These are phyloP conservation scores for Oceanodroma leucorhoa DNA, from an alignment of 2,797 vertebrate species.

Conservation along the genomic window DNA sequence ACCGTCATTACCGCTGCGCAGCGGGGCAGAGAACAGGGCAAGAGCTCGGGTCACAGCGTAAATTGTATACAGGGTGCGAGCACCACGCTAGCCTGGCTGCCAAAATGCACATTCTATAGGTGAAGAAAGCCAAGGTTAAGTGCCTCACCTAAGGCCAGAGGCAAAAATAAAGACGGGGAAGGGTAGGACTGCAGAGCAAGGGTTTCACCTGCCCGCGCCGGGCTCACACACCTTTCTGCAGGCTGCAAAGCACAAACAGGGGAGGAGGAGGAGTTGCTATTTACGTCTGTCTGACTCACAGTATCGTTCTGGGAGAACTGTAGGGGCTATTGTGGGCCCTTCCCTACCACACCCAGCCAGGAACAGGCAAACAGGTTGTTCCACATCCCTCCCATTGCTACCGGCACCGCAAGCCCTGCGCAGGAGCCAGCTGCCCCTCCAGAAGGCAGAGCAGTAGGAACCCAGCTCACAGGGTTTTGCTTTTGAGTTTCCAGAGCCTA, in stretches of 20 bases:
- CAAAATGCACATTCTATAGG: neutral
- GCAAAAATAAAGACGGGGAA: rapidly evolving
- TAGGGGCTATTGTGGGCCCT: constrained; percentile 14
- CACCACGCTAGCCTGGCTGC: rapidly evolving
- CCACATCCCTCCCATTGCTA: neutral
- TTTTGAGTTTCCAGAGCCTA: neutral
- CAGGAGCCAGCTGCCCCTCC: neutral
- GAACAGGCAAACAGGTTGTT: constrained; percentile 34
- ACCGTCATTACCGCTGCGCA: rapidly evolving
- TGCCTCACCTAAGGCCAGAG: neutral
- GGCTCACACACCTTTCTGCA: neutral
- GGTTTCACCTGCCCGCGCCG: neutral
- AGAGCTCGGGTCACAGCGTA: rapidly evolving
- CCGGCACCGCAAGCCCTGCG: neutral
- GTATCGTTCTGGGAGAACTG: constrained; percentile 13
- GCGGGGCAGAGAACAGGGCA: neutral
- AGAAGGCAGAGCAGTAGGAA: neutral
- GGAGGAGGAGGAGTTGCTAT: neutral
- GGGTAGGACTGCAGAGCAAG: neutral
- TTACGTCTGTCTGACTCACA: constrained; percentile 32
- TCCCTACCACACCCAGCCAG: constrained; percentile 48
- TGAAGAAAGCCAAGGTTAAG: neutral
- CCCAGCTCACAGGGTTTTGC: neutral
- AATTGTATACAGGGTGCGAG: rapidly evolving
- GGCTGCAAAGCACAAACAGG: neutral